Evolutionary conservation across 1,140 invertebrate genomes (phyloP), one percentile per base, ranked within the genome.

Genomic region (Mercenaria mercenaria): DNA sequence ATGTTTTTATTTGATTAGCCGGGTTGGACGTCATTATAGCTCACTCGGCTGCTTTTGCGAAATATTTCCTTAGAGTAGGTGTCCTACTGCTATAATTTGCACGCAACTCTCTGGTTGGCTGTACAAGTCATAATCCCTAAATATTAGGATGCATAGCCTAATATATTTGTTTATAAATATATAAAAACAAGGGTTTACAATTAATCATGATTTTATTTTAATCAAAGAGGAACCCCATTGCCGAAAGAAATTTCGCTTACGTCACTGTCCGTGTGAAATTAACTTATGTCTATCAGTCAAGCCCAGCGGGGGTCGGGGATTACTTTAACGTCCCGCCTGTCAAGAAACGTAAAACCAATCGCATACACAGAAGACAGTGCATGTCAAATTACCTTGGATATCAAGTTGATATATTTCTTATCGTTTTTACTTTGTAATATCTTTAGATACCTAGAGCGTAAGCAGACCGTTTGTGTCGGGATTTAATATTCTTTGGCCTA

Each of bases 381-480:
- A 79, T 79, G 76, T 79, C 50, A 79, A 79, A 79, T 79, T 79
- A 79, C 76, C 47, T n/a, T 52, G 18, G 29, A 41, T 64, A 79
- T 79, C 47, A 79, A 52, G 76, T 79, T 79, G 43, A 52, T 79
- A 79, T 79, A 56, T 79, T 50, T 79, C 76, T 79, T 79, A 79
- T 79, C 76, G 76, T 56, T 56, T 56, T 56, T 79, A 56, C 76
- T 52, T 79, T 23, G 76, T 79, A 79, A 79, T 79, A 79, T 79
- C 76, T 59, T 56, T 37, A 79, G 47, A 79, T 79, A 56, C 76
- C 76, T 41, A 50, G 26, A 56, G 76, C n/a, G 47, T 34, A n/a
- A 52, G 76, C 47, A 34, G 29, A 13, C 76, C 76, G 76, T 79
- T 37, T 79, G 76, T 37, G 23, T 10, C 37, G 50, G 76, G 76